Evolutionary conservation across 2,113 vertebrate species (phyloP), one percentile per base, ranked within the genome.

Genomic region (Trematomus loennbergii): DNA sequence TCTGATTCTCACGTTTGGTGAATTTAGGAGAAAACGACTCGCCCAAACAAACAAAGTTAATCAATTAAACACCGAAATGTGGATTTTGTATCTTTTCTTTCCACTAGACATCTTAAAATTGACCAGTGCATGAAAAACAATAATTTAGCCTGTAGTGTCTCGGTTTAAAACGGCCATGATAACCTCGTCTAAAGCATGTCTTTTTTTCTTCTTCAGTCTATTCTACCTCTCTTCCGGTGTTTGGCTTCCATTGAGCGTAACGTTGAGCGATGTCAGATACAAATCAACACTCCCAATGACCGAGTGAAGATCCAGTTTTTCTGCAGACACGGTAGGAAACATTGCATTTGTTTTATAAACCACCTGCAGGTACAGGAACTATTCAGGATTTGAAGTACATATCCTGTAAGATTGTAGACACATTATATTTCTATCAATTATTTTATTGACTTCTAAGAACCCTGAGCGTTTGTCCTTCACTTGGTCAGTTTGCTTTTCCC

Each of bases 151-250:
- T 36, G 36, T 8, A 36, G 6, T 8, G 7, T 36, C 3, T 33
- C 20, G 16, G 29, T 65, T 70, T 33, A 7, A 54, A 54, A 57
- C 13, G 9, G 15, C 10, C 9, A 33, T 58, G 25, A 40, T 7
- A 9, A 1, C 20, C 5, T n/a, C 43, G 8, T 57, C 45, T 58
- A n/a, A 79, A 65, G 15, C 1, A n/a, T 43, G 3, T 62, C 3
- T 72, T 0, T 87, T 82, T 50, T 85, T 8, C 36, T 40, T 40
- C 75, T 46, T 71, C 59, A 99, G 97, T 95, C 95, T 20, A 74
- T 99, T 72, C 92, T 99, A 13, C 96, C 96, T 64, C 93, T 99
- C 52, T 99, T 99, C 86, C 96, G 96, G 65, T 95, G 91, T 93
- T 90, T 94, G 53, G 93, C 92, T n/a, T 93, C 95, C 10, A 94